A percentile compares a stretch with the other conserved stretches of the same genome.
Evolutionary conservation across 1,140 invertebrate genomes (phyloP).

Genomic region (Leptoteleia sp.): DNA sequence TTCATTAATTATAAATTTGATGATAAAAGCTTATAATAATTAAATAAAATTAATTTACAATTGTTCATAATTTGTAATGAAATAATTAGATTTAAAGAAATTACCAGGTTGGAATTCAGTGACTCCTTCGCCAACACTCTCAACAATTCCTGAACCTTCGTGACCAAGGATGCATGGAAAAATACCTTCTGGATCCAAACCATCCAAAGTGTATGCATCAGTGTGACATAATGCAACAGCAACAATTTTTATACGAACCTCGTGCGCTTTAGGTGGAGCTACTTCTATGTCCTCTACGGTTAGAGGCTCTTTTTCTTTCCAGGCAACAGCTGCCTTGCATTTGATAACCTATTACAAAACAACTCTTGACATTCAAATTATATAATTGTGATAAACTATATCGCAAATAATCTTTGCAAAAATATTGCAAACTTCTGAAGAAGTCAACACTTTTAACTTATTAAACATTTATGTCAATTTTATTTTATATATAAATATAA

Average conservation of each 20-base stretch:
- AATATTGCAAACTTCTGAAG: no score
- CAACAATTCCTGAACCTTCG: slow-evolving; percentile 97
- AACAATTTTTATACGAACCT: slow-evolving; percentile 91
- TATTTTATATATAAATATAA: no score
- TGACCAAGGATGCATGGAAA: slow-evolving; percentile 97
- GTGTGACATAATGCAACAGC: slow-evolving; percentile 98
- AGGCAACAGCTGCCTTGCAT: slow-evolving; percentile 95
- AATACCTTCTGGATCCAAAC: slow-evolving; percentile 95
- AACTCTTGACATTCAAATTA: slow-evolving; percentile 1
- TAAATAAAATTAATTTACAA: no score
- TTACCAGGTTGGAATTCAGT: slow-evolving; percentile 91
- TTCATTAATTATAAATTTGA: no score
- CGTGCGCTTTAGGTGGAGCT: slow-evolving; percentile 94
- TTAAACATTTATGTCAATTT: no score
- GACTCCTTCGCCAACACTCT: slow-evolving; percentile 97
- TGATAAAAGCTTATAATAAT: no score
- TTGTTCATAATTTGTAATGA: no score
- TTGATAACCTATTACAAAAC: slow-evolving; percentile 85
- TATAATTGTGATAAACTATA: no score
- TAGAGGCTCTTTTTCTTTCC: slow-evolving; percentile 93
- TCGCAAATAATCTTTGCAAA: no score
- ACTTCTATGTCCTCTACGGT: slow-evolving; percentile 96
- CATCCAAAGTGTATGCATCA: slow-evolving; percentile 96
- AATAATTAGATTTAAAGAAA: no score
- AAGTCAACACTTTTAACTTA: no score